Percentiles rank a stretch among this genome's conserved stretches.
Conservation (phyloP, 2,797 vertebrate genomes). For the Furcifer pardalis region DNA sequence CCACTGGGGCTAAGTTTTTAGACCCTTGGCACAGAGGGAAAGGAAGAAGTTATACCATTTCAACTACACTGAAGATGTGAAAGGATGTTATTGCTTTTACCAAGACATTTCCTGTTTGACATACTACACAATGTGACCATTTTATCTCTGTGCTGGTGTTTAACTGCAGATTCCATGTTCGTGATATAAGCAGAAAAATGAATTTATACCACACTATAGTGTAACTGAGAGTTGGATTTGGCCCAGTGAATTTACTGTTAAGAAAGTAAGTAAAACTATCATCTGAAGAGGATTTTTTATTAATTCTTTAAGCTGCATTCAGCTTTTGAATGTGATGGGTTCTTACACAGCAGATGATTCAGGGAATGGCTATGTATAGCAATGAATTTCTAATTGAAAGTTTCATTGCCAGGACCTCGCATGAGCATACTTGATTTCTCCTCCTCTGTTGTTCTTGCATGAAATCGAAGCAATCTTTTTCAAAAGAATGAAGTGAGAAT, state of each 20-base stretch:
- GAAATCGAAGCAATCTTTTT: neutral
- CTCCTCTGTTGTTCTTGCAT: neutral
- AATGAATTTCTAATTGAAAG: neutral
- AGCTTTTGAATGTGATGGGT: neutral
- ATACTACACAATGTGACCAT: neutral
- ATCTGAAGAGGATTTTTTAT: conserved; percentile 1
- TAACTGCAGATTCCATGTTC: neutral
- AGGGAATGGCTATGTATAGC: neutral
- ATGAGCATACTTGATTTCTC: neutral
- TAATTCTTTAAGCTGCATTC: neutral
- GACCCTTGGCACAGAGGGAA: neutral
- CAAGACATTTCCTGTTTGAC: neutral
- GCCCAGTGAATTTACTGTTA: neutral
- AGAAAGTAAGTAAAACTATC: neutral
- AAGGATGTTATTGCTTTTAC: neutral
- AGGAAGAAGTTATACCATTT: neutral
- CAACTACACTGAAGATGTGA: neutral
- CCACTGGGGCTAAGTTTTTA: neutral
- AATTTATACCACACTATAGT: neutral
- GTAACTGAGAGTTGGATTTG: neutral
- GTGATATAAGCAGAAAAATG: neutral
- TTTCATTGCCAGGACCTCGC: neutral
- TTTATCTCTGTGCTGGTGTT: neutral
- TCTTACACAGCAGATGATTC: neutral
- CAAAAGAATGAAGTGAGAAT: neutral